These are phyloP conservation scores for Condylostylus longicornis DNA, from an alignment of 1,140 invertebrate genomes.

Conservation along the genomic window DNA sequence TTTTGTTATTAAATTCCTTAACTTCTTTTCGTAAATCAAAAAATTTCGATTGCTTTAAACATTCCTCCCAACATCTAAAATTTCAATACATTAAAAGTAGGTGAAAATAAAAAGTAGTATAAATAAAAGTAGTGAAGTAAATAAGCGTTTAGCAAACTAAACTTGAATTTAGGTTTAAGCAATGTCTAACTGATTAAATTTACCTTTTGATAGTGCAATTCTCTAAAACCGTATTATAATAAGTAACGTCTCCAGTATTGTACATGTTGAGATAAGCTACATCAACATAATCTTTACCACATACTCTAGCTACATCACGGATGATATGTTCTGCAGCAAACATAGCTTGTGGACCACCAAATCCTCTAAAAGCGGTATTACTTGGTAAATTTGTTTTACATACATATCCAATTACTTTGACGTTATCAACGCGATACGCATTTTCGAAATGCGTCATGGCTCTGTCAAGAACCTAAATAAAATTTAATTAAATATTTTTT, in stretches of 20 bases:
- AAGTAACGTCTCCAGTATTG: constrained; percentile 59
- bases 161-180: not conserved
- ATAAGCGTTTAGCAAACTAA: not conserved
- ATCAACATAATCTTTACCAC: constrained; percentile 43
- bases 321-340: constrained; percentile 65
- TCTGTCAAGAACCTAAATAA: constrained; percentile 51
- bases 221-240: constrained; percentile 59
- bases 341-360: constrained; percentile 83
- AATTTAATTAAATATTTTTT: not conserved
- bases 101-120: no score
- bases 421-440: constrained; percentile 57
- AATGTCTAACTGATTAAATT: not conserved
- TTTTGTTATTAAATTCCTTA: constrained; percentile 57
- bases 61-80: constrained; percentile 66
- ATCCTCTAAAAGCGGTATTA: constrained; percentile 82
- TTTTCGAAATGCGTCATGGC: constrained; percentile 70
- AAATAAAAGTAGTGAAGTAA: no score
- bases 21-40: constrained; percentile 42
- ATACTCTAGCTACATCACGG: constrained; percentile 53
- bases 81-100: no score
- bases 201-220: constrained; percentile 53
- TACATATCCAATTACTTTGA: constrained; percentile 46
- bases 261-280: constrained; percentile 64
- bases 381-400: constrained; percentile 78
- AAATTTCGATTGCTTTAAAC: constrained; percentile 52